Conservation (phyloP, 2,888 invertebrate genomes). For the Atethmia centrago region DNA sequence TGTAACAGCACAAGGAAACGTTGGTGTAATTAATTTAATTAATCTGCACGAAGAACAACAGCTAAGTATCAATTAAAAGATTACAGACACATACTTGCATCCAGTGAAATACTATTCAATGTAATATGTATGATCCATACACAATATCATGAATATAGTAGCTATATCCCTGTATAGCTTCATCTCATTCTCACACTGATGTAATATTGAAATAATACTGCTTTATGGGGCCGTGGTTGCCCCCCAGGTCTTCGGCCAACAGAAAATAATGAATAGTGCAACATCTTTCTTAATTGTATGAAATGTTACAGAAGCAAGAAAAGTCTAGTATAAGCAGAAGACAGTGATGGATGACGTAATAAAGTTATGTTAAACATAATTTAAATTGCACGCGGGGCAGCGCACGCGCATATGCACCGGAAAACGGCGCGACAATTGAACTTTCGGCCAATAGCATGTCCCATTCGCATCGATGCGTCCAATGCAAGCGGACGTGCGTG, state of each 20-base stretch:
- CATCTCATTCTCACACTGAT: too few species aligned
- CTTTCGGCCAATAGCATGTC: slow-evolving; percentile 74
- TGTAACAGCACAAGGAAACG: slow-evolving; percentile 36
- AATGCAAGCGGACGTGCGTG: slow-evolving; percentile 74
- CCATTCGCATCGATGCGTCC: slow-evolving; percentile 73
- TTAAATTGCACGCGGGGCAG: slow-evolving; percentile 47
- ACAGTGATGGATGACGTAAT: slow-evolving; percentile 47
- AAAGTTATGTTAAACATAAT: slow-evolving; percentile 30
- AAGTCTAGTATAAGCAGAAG: not conserved
- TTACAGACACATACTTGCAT: not conserved
- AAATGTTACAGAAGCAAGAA: not conserved
- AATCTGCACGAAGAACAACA: slow-evolving; percentile 16
- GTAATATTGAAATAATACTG: too few species aligned
- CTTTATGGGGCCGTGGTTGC: too few species aligned
- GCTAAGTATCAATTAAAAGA: slow-evolving; percentile 29
- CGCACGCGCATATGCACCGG: slow-evolving; percentile 77
- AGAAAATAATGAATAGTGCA: not conserved
- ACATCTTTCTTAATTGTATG: too few species aligned
- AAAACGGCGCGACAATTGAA: slow-evolving; percentile 85
- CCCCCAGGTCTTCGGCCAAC: not conserved
- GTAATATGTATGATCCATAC: too few species aligned
- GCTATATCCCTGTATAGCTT: too few species aligned
- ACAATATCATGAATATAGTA: too few species aligned
- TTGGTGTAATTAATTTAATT: slow-evolving; percentile 29
- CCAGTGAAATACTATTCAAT: not conserved